Evolutionary conservation across 2,888 invertebrate genomes (phyloP).

Genomic region (Ormyrus nitidulus): DNA sequence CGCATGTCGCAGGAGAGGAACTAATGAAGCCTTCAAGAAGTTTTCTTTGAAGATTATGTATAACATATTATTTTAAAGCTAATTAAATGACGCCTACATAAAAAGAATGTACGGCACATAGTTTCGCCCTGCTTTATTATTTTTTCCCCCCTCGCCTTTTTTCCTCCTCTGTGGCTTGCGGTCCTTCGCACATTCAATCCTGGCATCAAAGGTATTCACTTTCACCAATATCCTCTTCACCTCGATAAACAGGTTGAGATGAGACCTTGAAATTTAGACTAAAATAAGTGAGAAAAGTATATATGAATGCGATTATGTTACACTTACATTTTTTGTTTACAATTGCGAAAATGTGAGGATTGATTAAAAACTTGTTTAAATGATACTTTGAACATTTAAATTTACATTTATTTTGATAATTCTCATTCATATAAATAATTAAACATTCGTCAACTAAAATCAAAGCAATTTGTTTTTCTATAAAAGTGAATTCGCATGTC

Average conservation of each 20-base stretch:
- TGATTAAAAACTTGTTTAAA: not conserved
- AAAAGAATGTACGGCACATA: not conserved
- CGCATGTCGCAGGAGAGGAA: conserved; percentile 45
- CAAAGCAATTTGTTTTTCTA: no score
- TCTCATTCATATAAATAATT: not conserved
- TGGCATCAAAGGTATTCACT: conserved; percentile 47
- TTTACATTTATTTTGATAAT: not conserved
- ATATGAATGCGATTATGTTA: conserved; percentile 8
- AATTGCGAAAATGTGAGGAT: not conserved
- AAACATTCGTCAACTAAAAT: not conserved
- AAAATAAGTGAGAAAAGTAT: conserved; percentile 19
- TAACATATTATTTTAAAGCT: not conserved
- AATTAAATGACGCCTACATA: no score
- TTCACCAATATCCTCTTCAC: conserved; percentile 44
- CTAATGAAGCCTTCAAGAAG: conserved; percentile 14
- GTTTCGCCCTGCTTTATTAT: conserved; percentile 9
- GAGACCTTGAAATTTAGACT: conserved; percentile 53
- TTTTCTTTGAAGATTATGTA: no score
- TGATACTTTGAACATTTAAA: conserved; percentile 2
- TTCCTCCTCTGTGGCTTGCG: conserved; percentile 47
- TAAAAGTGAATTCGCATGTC: no score
- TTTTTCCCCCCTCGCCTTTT: conserved; percentile 30
- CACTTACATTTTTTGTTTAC: conserved; percentile 11
- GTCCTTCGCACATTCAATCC: conserved; percentile 49
- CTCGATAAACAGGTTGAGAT: conserved; percentile 49